phyloP scores from a whole-genome alignment of 2,888 invertebrate genomes.

The Synanthedon vespiformis region DNA sequence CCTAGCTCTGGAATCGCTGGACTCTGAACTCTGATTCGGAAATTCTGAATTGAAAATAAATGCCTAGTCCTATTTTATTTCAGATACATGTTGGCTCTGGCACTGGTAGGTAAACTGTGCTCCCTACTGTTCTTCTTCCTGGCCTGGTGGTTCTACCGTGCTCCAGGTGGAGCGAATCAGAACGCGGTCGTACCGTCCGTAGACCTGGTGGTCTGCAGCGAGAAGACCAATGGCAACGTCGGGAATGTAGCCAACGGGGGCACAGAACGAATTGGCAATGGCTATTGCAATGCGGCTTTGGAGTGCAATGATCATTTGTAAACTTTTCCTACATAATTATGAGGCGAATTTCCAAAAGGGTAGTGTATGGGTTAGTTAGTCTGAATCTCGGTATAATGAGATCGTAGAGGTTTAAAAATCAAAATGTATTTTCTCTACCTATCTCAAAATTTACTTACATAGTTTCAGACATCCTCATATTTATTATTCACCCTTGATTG shows the following conservation, averaged over 20 bases:
- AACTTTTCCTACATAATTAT: too few species aligned
- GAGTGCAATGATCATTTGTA: conserved; percentile 61
- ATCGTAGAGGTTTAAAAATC: too few species aligned
- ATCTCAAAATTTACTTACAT: too few species aligned
- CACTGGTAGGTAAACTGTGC: conserved; percentile 77
- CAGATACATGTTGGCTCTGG: conserved; percentile 81
- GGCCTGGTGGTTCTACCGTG: conserved; percentile 81
- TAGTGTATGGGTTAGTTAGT: too few species aligned
- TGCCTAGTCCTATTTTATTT: conserved; percentile 10
- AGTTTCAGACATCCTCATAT: too few species aligned
- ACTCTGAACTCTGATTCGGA: too few species aligned
- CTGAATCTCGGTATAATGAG: too few species aligned
- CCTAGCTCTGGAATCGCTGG: too few species aligned
- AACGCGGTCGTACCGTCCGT: conserved; percentile 48
- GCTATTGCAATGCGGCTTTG: conserved; percentile 55
- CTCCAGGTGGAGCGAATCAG: conserved; percentile 60
- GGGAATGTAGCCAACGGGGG: conserved; percentile 10
- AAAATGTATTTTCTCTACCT: too few species aligned
- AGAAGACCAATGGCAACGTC: conserved; percentile 37
- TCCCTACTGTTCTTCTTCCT: conserved; percentile 79
- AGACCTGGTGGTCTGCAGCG: conserved; percentile 36
- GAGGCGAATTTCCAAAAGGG: too few species aligned
- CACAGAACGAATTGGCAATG: conserved; percentile 22
- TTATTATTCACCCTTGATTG: too few species aligned
- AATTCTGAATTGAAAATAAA: too few species aligned